Evolutionary conservation across 2,888 invertebrate species (phyloP).

Genomic region (Orthosia gothica): DNA sequence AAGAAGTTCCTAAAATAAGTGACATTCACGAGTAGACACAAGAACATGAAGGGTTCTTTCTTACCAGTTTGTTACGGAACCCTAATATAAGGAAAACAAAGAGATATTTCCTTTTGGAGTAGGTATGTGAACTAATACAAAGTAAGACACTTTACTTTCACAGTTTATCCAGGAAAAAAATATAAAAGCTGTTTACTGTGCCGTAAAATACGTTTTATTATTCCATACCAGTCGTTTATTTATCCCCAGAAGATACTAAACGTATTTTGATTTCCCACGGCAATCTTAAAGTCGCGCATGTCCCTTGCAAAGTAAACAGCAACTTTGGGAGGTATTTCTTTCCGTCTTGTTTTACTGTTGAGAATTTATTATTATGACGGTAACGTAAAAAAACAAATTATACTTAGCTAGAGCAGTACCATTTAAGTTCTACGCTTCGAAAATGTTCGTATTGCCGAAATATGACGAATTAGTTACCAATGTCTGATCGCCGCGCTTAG

Average conservation of each 20-base stretch:
- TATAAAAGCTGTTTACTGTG: conserved; percentile 61
- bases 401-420: background rate
- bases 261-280: conserved; percentile 69
- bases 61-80: too few species aligned
- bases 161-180: conserved; percentile 41
- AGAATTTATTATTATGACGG: conserved; percentile 32
- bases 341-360: conserved; percentile 25
- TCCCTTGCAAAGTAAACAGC: conserved; percentile 59
- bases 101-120: conserved; percentile 3
- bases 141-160: conserved; percentile 44
- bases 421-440: background rate
- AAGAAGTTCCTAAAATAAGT: too few species aligned
- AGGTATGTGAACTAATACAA: conserved; percentile 34
- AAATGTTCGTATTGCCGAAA: background rate
- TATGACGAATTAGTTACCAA: background rate
- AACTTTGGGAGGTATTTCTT: conserved; percentile 48
- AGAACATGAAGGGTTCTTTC: too few species aligned
- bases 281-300: conserved; percentile 65
- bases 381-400: conserved; percentile 4
- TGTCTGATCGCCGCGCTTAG: background rate
- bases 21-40: too few species aligned
- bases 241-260: conserved; percentile 66
- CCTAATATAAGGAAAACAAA: conserved; percentile 2
- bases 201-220: conserved; percentile 67
- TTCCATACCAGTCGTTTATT: conserved; percentile 61